Evolutionary conservation across 1,140 invertebrate genomes (phyloP).

Genomic region (Caenorhabditis remanei): DNA sequence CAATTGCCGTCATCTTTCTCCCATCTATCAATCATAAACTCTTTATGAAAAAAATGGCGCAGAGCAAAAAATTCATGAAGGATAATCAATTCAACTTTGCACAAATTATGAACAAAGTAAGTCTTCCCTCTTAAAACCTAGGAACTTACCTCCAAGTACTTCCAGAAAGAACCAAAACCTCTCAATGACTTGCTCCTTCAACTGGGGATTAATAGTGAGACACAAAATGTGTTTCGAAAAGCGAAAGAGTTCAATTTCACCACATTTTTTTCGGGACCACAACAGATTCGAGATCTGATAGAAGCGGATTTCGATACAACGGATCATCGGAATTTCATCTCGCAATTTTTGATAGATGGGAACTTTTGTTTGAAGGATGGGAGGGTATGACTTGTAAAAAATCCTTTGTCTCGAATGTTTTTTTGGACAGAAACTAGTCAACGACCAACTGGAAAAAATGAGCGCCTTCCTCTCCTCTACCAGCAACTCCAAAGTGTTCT

Average conservation of each 20-base stretch:
- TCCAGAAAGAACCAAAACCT: conserved; percentile 17
- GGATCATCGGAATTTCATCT: conserved; percentile 15
- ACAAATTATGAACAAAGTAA: conserved; percentile 13
- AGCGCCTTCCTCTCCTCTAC: background rate
- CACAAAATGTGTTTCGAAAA: background rate
- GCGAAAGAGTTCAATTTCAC: conserved; percentile 12
- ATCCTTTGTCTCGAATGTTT: no score
- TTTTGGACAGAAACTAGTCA: background rate
- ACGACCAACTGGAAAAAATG: conserved; percentile 19
- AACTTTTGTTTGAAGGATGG: conserved; percentile 1
- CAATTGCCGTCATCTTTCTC: background rate
- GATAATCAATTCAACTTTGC: conserved; percentile 15
- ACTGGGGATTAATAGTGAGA: conserved; percentile 3
- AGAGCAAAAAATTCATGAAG: conserved; percentile 9
- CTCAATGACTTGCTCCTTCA: background rate
- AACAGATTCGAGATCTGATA: conserved; percentile 15
- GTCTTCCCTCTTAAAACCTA: background rate
- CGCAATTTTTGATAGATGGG: conserved; percentile 1
- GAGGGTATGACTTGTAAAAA: background rate
- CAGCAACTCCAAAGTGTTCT: background rate
- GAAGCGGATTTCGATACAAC: background rate
- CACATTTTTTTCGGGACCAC: conserved; percentile 16
- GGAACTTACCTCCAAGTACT: background rate
- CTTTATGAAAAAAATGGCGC: conserved; percentile 29
- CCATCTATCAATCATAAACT: conserved; percentile 10